Evolutionary conservation across 1,140 invertebrate genomes (phyloP), one percentile per base, ranked within the genome.

Genomic region (Cydia fagiglandana): DNA sequence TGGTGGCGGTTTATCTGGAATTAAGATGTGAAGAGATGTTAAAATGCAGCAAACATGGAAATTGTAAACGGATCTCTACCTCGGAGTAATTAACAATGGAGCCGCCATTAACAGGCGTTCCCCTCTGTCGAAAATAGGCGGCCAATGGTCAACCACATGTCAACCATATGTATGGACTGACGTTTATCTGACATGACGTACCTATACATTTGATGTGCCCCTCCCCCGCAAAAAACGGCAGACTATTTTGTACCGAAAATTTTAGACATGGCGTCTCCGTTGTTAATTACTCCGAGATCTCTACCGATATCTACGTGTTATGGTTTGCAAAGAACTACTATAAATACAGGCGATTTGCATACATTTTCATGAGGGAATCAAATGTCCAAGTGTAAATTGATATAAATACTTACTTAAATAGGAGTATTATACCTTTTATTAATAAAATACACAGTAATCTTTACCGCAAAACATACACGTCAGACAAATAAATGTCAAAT

Each of bases 1-100:
- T 99, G 79, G 76, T 86, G 38, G 50, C 66, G 77, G 13, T 75
- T 73, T 47, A 66, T 73, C 76, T 81, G 74, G 45, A 81, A 75
- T 53, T 73, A 28, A 20, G 6, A 15, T 24, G 4, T n/a, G 10
- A 70, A 38, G 5, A 41, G 2, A 10, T 17, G 15, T 70, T 45
- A 38, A 17, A 70, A n/a, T 2, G 6, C 30, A 45, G 4, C 17
- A 70, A 45, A n/a, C 30, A 41, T 9, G 34, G 7, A 34, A 17
- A 17, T 38, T 13, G 15, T 38, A 38, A 70, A 70, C 1, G 34
- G n/a, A 70, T 13, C 41, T 20, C 56, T 61, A 61, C 17, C 7
- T n/a, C n/a, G n/a, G n/a, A n/a, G n/a, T n/a, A n/a, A n/a, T n/a
- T n/a, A n/a, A n/a, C n/a, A n/a, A n/a, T n/a, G n/a, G n/a, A n/a